These are phyloP conservation scores for Oxystoma pomonae DNA, from an alignment of 2,888 invertebrate species.

Conservation along the genomic window DNA sequence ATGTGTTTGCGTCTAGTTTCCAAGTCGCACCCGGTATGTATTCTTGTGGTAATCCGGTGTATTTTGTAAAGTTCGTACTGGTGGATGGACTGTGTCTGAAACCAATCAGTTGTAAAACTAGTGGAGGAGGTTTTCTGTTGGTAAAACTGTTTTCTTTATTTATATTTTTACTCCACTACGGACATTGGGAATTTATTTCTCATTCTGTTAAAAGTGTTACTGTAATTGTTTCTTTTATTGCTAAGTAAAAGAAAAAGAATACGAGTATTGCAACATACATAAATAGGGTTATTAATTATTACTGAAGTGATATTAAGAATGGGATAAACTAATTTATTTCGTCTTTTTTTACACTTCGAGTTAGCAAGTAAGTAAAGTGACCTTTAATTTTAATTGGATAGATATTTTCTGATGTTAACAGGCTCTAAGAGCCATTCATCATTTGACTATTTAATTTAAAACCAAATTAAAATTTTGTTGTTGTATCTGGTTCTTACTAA, in stretches of 20 bases:
- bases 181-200: too few species aligned
- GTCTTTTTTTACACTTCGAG: background rate
- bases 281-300: background rate
- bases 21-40: too few species aligned
- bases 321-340: background rate
- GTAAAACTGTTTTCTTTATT: too few species aligned
- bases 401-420: background rate
- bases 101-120: too few species aligned
- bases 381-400: background rate
- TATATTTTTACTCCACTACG: too few species aligned
- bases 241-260: background rate
- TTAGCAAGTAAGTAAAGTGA: background rate
- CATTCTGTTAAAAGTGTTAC: too few species aligned
- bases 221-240: background rate
- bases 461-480: background rate
- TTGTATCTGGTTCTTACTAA: background rate
- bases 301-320: background rate
- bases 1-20: too few species aligned
- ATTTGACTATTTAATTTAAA: background rate
- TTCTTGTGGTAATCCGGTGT: too few species aligned
- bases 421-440: background rate
- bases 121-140: too few species aligned
- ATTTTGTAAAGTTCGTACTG: too few species aligned
- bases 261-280: background rate
- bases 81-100: too few species aligned